A percentile compares a stretch with the other conserved stretches of the same genome.
These are phyloP conservation scores for Xanthorhoe spadicearia DNA, from an alignment of 2,888 invertebrate species.

Conservation along the genomic window DNA sequence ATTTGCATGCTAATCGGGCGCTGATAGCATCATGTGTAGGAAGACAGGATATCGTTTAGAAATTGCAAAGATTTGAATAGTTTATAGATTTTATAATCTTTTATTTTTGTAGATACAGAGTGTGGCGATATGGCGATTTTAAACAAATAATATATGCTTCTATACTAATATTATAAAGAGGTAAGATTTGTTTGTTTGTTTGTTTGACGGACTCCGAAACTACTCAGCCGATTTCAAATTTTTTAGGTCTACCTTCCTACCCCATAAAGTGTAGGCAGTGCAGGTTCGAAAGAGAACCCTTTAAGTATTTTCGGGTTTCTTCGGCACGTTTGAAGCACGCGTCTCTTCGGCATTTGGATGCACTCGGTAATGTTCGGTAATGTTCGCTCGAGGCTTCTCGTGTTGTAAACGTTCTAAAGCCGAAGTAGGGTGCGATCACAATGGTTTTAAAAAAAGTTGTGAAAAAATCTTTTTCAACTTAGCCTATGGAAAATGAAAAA, in stretches of 20 bases:
- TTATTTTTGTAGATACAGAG: not conserved
- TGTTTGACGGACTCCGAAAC: too few species aligned
- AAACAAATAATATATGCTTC: too few species aligned
- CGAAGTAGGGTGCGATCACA: slow-evolving; percentile 16
- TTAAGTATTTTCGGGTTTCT: slow-evolving; percentile 12
- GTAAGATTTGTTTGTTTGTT: too few species aligned
- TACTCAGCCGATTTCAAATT: too few species aligned
- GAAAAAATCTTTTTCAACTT: not conserved
- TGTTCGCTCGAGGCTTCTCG: slow-evolving; percentile 16
- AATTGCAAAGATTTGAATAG: not conserved
- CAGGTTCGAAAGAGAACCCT: not conserved
- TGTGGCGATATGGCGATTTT: too few species aligned
- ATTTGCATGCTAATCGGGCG: not conserved
- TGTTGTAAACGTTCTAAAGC: slow-evolving; percentile 24
- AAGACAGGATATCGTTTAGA: not conserved
- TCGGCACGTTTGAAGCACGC: slow-evolving; percentile 31
- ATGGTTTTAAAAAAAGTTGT: not conserved
- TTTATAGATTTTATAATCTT: too few species aligned
- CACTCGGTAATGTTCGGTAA: slow-evolving; percentile 20
- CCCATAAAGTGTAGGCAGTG: too few species aligned
- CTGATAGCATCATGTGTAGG: not conserved
- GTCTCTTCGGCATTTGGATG: slow-evolving; percentile 19
- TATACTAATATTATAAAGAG: too few species aligned
- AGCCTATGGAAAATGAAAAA: too few species aligned
- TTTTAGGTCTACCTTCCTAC: too few species aligned